Base-by-base conservation (phyloP, 2,113 vertebrate species). In the Sula dactylatra region DNA sequence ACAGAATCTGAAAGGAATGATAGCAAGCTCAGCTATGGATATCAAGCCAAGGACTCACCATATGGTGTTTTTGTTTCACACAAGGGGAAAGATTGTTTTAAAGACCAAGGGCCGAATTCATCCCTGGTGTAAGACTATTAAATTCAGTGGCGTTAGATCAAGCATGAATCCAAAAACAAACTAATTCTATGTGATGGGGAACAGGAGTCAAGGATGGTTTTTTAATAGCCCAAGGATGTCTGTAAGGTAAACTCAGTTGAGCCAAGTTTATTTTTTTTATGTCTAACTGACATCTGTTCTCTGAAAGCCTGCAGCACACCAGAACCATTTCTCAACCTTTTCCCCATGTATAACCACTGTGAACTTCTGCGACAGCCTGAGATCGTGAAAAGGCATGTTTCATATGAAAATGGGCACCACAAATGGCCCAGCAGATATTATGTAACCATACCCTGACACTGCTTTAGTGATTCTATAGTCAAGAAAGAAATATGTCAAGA, bases 31-130 rank as follows among this genome's bases (percentile, higher is more conserved):
- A 83, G 71, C 67, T 69, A 61, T 61, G 82, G 93, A 52, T 82
- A 85, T 31, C 50, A 89, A 95, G 96, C 94, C 92, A 96, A 97
- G 94, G 84, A 94, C 86, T 95, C 70, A 84, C 97, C 96, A 97
- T 95, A 97, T 97, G 96, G 88, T 94, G 89, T 79, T 96, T 94
- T 96, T 92, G 59, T 94, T 95, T 86, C 80, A 83, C 92, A 92
- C 95, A 82, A 91, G 88, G 62, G 95, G 66, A 91, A 93, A 89
- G n/a, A 82, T 40, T 90, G 70, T 42, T 87, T 93, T 82, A 94
- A 94, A 95, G 89, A 94, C 73, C 62, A 77, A 94, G 81, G 81
- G 34, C 58, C 10, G 3, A 94, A 96, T 91, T 95, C 66, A 50
- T 85, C 40, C 54, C 80, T 70, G 12, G 73, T 77, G 52, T 82